phyloP scores from a whole-genome alignment of 1,140 invertebrate species.

The Drosophila parvula region DNA sequence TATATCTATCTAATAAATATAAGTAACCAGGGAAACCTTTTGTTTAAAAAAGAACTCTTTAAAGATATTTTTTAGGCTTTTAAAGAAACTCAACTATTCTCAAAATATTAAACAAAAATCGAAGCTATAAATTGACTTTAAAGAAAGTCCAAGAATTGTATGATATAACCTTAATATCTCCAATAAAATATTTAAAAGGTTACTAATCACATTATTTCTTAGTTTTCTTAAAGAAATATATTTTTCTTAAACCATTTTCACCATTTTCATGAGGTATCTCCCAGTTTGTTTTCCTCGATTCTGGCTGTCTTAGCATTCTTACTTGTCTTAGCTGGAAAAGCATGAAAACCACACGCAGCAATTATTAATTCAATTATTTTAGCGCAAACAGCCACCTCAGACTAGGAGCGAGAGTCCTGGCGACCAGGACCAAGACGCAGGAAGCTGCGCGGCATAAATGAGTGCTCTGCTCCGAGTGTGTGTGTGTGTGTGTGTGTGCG shows the following conservation, averaged over 20 bases:
- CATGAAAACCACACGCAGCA: constrained; percentile 84
- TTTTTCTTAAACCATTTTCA: background rate
- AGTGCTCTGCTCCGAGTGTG: constrained; percentile 32
- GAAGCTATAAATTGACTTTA: background rate
- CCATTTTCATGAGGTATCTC: constrained; percentile 3
- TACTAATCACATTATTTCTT: background rate
- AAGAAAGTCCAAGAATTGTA: background rate
- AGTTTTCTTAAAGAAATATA: background rate
- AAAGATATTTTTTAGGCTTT: too few relatives aligned
- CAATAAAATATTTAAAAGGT: background rate
- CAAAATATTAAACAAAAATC: background rate
- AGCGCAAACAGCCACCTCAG: constrained; percentile 80
- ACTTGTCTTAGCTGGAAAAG: constrained; percentile 81
- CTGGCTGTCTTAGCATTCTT: constrained; percentile 26
- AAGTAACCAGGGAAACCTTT: too few relatives aligned
- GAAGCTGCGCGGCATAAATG: constrained; percentile 69
- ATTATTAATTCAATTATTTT: constrained; percentile 84
- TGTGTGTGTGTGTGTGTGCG: constrained; percentile 21
- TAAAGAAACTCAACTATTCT: too few relatives aligned
- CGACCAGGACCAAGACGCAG: constrained; percentile 46
- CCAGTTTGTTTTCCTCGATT: constrained; percentile 14
- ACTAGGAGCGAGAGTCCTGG: constrained; percentile 40
- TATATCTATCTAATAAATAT: too few relatives aligned
- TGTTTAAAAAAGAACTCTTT: too few relatives aligned
- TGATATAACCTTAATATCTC: background rate